A percentile compares a stretch with the other conserved stretches of the same genome.
These are phyloP conservation scores for Lycodopsis pacificus DNA, from an alignment of 2,797 vertebrate species.

Conservation along the genomic window DNA sequence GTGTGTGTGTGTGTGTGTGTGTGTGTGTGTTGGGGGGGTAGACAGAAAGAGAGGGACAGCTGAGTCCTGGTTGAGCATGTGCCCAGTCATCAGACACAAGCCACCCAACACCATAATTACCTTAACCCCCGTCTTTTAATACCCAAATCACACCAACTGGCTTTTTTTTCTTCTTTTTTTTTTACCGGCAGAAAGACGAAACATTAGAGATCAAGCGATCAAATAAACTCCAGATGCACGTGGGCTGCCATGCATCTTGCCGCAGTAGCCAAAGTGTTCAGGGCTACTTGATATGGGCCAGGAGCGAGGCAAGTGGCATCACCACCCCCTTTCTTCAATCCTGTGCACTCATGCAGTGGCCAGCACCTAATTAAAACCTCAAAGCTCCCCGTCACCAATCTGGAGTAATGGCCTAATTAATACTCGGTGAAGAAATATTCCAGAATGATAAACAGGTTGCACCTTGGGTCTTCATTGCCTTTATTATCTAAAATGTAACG, in stretches of 20 bases:
- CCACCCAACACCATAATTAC: slow-evolving; percentile 82
- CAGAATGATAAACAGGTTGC: slow-evolving; percentile 84
- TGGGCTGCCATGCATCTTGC: slow-evolving; percentile 75
- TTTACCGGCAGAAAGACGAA: slow-evolving; percentile 62
- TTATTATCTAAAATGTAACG: slow-evolving; percentile 77
- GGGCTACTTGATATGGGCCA: slow-evolving; percentile 82
- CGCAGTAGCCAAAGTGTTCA: slow-evolving; percentile 76
- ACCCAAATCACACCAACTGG: slow-evolving; percentile 78
- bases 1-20: slow-evolving; percentile 15
- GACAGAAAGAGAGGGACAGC: slow-evolving; percentile 75
- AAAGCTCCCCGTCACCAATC: slow-evolving; percentile 88
- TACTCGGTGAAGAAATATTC: slow-evolving; percentile 83
- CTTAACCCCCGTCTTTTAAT: slow-evolving; percentile 81
- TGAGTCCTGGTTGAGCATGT: slow-evolving; percentile 81
- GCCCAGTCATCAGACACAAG: slow-evolving; percentile 79
- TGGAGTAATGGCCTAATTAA: slow-evolving; percentile 89
- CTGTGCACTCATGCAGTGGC: slow-evolving; percentile 87
- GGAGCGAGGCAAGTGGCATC: slow-evolving; percentile 78
- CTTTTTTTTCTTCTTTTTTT: slow-evolving; percentile 55
- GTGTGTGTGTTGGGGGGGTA: slow-evolving; percentile 25
- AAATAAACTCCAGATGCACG: slow-evolving; percentile 78
- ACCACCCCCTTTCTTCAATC: slow-evolving; percentile 79
- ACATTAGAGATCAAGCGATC: slow-evolving; percentile 76
- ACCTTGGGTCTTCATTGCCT: slow-evolving; percentile 77
- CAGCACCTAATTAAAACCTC: slow-evolving; percentile 89